phyloP scores from a whole-genome alignment of 1,140 invertebrate genomes.

The Condylostylus longicornis region DNA sequence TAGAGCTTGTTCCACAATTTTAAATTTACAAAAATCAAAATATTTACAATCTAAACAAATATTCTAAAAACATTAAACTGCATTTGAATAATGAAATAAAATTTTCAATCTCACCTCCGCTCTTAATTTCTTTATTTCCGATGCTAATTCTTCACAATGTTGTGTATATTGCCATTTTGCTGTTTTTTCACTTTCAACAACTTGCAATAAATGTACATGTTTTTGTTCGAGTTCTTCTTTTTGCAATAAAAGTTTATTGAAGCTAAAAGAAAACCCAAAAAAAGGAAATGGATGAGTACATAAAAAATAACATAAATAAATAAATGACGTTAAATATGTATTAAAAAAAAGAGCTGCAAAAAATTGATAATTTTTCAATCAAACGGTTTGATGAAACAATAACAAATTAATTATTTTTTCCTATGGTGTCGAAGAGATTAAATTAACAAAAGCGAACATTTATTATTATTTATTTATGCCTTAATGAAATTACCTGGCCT shows the following conservation, averaged over 20 bases:
- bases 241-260: constrained; percentile 79
- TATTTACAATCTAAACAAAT: too few relatives aligned
- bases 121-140: constrained; percentile 79
- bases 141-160: constrained; percentile 76
- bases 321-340: too few relatives aligned
- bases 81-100: too few relatives aligned
- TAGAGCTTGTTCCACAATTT: too few relatives aligned
- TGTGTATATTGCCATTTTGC: constrained; percentile 88
- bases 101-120: constrained; percentile 75
- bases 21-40: too few relatives aligned
- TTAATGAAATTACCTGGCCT: constrained; percentile 64
- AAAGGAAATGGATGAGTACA: constrained; percentile 3
- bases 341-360: background rate
- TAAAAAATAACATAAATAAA: constrained; percentile 3
- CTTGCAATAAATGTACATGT: constrained; percentile 79
- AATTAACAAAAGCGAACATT: too few relatives aligned
- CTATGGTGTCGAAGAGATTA: too few relatives aligned
- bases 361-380: background rate
- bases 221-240: constrained; percentile 90
- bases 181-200: constrained; percentile 83
- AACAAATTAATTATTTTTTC: too few relatives aligned
- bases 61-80: too few relatives aligned
- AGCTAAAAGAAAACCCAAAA: constrained; percentile 44
- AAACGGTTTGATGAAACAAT: too few relatives aligned
- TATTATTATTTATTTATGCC: too few relatives aligned